Conservation (phyloP, 2,797 vertebrate species). For the Fundulus diaphanus region DNA sequence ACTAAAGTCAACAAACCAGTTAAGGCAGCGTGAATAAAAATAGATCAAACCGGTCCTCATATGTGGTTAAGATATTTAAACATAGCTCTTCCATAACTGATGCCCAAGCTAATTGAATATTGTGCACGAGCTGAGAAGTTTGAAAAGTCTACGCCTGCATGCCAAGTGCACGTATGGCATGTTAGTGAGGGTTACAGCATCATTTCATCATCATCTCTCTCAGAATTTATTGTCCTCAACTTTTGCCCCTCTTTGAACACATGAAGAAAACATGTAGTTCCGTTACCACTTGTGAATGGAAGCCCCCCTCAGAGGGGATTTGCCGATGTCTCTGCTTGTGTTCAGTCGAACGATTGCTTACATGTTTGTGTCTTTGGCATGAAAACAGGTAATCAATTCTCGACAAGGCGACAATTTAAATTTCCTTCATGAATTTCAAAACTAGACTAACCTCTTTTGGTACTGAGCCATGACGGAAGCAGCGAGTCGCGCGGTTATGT, state of each 20-base stretch:
- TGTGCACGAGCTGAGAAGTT: slow-evolving; percentile 65
- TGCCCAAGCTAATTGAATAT: slow-evolving; percentile 51
- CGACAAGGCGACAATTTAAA: slow-evolving; percentile 23
- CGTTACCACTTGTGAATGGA: slow-evolving; percentile 72
- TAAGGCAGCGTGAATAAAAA: neutral
- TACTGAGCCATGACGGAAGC: slow-evolving; percentile 44
- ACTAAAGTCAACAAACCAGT: slow-evolving; percentile 1
- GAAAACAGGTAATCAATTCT: slow-evolving; percentile 41
- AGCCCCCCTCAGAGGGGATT: slow-evolving; percentile 58
- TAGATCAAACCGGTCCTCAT: slow-evolving; percentile 9
- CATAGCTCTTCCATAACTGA: slow-evolving; percentile 7
- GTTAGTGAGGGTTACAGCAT: slow-evolving; percentile 86
- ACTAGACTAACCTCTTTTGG: slow-evolving; percentile 32
- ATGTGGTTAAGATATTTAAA: slow-evolving; percentile 18
- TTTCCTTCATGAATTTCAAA: slow-evolving; percentile 40
- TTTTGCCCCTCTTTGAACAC: slow-evolving; percentile 80
- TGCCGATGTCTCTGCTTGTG: slow-evolving; percentile 53
- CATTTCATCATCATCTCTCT: slow-evolving; percentile 87
- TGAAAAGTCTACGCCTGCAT: slow-evolving; percentile 76
- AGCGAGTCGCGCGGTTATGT: slow-evolving; percentile 43
- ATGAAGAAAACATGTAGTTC: slow-evolving; percentile 77
- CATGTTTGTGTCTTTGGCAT: slow-evolving; percentile 39
- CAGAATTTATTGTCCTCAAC: slow-evolving; percentile 86
- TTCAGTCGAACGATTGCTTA: slow-evolving; percentile 46
- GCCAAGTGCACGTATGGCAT: slow-evolving; percentile 84